Conservation (phyloP, 2,888 invertebrate genomes). For the Pterostichus madidus region DNA sequence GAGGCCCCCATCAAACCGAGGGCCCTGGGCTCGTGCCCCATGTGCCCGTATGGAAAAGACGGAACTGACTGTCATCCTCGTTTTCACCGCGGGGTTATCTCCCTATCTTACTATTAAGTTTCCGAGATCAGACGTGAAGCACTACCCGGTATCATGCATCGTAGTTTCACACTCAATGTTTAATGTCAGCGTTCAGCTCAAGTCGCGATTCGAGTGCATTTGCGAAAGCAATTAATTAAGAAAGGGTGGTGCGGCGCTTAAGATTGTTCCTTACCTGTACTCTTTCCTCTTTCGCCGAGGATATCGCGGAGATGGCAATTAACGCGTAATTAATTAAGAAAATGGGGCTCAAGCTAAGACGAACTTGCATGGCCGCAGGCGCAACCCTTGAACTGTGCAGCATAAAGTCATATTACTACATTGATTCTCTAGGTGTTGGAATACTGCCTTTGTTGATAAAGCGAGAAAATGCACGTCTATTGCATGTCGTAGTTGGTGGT, state of each 20-base stretch:
- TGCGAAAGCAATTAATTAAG: conserved; percentile 61
- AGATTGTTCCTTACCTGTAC: conserved; percentile 32
- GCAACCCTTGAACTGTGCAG: neutral
- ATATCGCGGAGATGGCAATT: conserved; percentile 54
- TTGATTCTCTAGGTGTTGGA: neutral
- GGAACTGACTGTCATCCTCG: too few relatives aligned
- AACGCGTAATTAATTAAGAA: conserved; percentile 63
- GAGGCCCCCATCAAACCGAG: too few relatives aligned
- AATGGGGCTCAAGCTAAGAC: conserved; percentile 46
- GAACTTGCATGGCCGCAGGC: conserved; percentile 27
- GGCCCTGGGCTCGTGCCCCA: too few relatives aligned
- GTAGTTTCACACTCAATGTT: too few relatives aligned
- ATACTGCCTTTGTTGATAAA: neutral
- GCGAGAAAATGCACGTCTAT: too few relatives aligned
- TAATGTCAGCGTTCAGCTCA: neutral
- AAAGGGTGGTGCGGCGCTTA: conserved; percentile 39
- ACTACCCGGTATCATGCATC: too few relatives aligned
- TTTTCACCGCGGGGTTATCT: too few relatives aligned
- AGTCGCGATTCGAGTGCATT: conserved; percentile 18
- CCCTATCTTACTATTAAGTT: too few relatives aligned
- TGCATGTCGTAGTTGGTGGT: too few relatives aligned
- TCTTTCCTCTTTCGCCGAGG: conserved; percentile 48
- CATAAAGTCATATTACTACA: conserved; percentile 12
- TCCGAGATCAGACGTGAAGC: too few relatives aligned
- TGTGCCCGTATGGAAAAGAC: too few relatives aligned